Base-by-base conservation (phyloP, 2,888 invertebrate genomes). In the Drosophila cognata region DNA sequence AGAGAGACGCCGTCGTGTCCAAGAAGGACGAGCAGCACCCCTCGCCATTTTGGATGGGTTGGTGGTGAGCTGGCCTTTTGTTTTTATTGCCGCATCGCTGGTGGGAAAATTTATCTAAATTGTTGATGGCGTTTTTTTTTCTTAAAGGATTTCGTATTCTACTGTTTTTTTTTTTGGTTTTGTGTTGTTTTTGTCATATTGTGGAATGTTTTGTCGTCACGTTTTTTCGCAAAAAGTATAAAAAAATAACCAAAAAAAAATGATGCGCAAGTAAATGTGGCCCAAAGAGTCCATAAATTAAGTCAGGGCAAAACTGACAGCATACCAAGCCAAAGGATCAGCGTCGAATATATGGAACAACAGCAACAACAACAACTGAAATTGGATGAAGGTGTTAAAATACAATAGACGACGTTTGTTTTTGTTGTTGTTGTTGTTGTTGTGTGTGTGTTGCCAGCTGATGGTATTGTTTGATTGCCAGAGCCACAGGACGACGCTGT, bases 181-280 rank as follows among this genome's bases (percentile, higher is more conserved):
- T 69, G 50, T 71, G 62, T 71, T 55, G 63, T 85, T 86, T 90
- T 90, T 89, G 92, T 91, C 91, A 91, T 91, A 91, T 91, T 91
- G 91, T 91, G 91, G 92, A 91, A 91, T 91, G 91, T 92, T 91
- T 91, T 91, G 91, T 92, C 91, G 91, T 91, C 92, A 92, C 92
- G 38, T 88, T 92, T 91, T 88, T 74, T 53, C 36, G 25, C 46
- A 16, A 46, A 46, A 16, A 46, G 8, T 25, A 21, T 7, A 16
- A 25, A 46, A 38, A 46, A 21, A 46, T 8, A 21, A 16, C 13
- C 4, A 46, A 46, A 25, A 43, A 36, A 60, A 74, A 65, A 62
- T 80, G 82, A 86, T 79, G 76, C 75, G 76, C 79, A 77, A 77
- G 82, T 74, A 81, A 81, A 90, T 81, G 86, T 90, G 82, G 83